Evolutionary conservation across 2,113 vertebrate species (phyloP), one percentile per base, ranked within the genome.

Genomic region (Xiphophorus couchianus): DNA sequence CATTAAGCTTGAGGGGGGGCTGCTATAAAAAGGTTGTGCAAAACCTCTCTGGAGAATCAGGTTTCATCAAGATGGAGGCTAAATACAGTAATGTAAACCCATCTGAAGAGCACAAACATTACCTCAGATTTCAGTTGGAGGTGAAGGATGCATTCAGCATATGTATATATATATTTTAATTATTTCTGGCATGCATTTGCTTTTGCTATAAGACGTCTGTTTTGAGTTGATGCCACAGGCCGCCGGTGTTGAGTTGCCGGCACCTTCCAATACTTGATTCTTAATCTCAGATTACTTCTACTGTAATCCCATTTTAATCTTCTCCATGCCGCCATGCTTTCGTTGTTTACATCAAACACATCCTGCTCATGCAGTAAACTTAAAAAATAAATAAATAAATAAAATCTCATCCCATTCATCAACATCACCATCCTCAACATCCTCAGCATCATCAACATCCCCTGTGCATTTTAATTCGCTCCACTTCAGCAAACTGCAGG

Each of bases 201-300:
- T 35, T 81, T 15, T 78, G 69, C 60, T 44, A 22, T 39, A 28
- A 75, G 31, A 82, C 75, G 68, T 81, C 62, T 75, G 44, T 48
- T 4, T 48, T 19, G 44, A 48, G 44, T 48, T 48, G 6, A 58
- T 64, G 86, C 62, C 44, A 71, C 72, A 76, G 48, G 72, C 68
- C 19, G 17, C 19, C 9, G 27, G 58, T 64, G 65, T 66, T 31
- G 60, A 35, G 78, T 74, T 74, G 73, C 73, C 68, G 73, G 66
- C 77, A 84, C 84, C 84, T 89, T 84, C 44, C 78, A 82, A 86
- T 75, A 82, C 80, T 67, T 80, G 44, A 66, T 88, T 90, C 82
- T 82, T 91, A 90, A 93, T 93, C 91, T 91, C 77, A 86, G 79
- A 91, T 92, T 89, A 89, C 88, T 88, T 79, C 88, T 65, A 79